A percentile compares a stretch with the other conserved stretches of the same genome.
Conservation (phyloP, 2,113 vertebrate species). For the Dipodomys ordii region DNA sequence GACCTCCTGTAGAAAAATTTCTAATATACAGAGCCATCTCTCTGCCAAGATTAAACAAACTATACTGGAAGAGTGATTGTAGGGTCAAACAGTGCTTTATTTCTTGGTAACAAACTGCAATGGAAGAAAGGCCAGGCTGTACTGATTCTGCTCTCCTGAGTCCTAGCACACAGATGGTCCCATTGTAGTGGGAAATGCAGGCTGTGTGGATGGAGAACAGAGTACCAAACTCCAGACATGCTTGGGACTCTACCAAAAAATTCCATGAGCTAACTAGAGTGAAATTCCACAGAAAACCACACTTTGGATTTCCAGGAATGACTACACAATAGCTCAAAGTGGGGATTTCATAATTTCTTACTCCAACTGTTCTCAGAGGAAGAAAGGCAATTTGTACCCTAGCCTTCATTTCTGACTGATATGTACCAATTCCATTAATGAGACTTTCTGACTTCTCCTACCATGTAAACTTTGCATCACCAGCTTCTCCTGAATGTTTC, state of each 20-base stretch:
- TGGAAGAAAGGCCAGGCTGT: background rate
- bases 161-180: background rate
- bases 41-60: background rate
- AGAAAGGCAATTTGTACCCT: background rate
- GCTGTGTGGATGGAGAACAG: background rate
- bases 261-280: background rate
- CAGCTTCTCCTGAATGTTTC: background rate
- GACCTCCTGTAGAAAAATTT: background rate
- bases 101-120: background rate
- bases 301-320: background rate
- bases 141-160: background rate
- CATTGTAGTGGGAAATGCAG: background rate
- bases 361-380: background rate
- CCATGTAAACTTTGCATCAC: background rate
- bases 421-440: fast-evolving
- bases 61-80: background rate
- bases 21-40: background rate
- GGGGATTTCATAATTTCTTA: too few species aligned
- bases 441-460: too few species aligned
- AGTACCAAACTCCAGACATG: background rate
- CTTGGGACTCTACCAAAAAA: background rate
- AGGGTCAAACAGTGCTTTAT: background rate
- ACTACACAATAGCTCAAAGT: background rate
- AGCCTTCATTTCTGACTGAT: too few species aligned
- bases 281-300: too few species aligned